Evolutionary conservation across 2,888 invertebrate species (phyloP), one percentile per base, ranked within the genome.

Genomic region (Lithophane semibrunnea): DNA sequence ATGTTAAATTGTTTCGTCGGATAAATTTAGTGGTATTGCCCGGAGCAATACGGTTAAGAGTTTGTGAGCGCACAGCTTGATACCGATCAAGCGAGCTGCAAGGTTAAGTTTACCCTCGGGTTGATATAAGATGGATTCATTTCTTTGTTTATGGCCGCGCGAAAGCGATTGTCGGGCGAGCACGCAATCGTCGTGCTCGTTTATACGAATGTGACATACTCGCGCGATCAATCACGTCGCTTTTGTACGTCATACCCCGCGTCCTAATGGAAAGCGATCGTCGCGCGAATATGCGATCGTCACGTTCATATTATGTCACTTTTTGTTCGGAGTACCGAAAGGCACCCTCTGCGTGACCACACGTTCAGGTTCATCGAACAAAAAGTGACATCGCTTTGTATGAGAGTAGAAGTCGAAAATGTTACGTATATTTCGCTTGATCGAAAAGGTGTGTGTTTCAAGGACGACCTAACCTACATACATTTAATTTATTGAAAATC

Each of bases 401-500:
- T 72, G 4, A 16, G 54, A 44, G 29, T 7, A 13, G 9, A 47
- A 21, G 3, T 4, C 21, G 0, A 56, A 29, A 21, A 2, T 21
- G 37, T 49, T 16, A 52, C 3, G 18, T 29, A 24, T 54, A 29
- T 10, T 47, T 16, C 18, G 2, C n/a, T 56, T 44, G 16, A 49
- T 42, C 13, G 18, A 42, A 64, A 80, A 58, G 18, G 21, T 56
- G 18, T 56, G 18, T 47, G 4, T 64, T 80, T 29, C 18, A 42
- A 1, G 56, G 10, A 44, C 12, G 37, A 79, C 5, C 0, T 16
- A 10, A 42, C 58, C 37, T 61, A 79, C 52, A 21, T 56, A 56
- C 16, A 60, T 47, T 61, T 47, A 9, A 37, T 47, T 63, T 7
- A 49, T 18, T 42, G 37, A 56, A n/a, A 79, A 56, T 24, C 80